Conservation (phyloP, 2,113 vertebrate genomes). For the Grammomys dolichurus region DNA sequence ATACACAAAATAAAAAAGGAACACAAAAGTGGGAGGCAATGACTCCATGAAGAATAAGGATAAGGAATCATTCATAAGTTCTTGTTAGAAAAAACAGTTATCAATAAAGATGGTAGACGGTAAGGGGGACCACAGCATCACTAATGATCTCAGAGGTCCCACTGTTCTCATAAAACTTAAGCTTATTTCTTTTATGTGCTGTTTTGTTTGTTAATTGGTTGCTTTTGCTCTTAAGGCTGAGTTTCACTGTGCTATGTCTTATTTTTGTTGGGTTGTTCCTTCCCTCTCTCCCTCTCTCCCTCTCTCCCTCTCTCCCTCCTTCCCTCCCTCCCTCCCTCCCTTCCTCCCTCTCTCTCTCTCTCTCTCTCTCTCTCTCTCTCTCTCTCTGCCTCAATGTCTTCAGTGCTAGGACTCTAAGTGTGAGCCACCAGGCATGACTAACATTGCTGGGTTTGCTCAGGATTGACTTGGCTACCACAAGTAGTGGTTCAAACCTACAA, state of each 20-base stretch:
- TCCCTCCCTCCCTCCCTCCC: no score
- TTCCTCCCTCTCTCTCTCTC: neutral
- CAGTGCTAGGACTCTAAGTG: no score
- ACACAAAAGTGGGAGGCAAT: neutral
- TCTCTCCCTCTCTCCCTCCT: neutral
- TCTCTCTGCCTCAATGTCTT: neutral
- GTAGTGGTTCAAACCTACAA: neutral
- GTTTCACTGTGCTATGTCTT: neutral
- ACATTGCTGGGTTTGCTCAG: no score
- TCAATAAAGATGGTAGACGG: neutral
- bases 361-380: no score
- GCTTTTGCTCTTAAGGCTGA: neutral
- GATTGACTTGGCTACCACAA: no score
- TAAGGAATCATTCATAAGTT: neutral
- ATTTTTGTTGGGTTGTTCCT: neutral
- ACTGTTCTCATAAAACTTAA: neutral
- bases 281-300: no score
- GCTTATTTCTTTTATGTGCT: neutral
- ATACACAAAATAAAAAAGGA: neutral
- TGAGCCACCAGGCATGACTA: no score
- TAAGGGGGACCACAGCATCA: neutral
- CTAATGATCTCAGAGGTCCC: neutral
- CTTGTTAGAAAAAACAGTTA: neutral
- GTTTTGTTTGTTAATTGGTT: neutral
- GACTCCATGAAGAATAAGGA: neutral